Evolutionary conservation across 2,113 vertebrate genomes (phyloP).

Genomic region (Gracilinanus agilis): DNA sequence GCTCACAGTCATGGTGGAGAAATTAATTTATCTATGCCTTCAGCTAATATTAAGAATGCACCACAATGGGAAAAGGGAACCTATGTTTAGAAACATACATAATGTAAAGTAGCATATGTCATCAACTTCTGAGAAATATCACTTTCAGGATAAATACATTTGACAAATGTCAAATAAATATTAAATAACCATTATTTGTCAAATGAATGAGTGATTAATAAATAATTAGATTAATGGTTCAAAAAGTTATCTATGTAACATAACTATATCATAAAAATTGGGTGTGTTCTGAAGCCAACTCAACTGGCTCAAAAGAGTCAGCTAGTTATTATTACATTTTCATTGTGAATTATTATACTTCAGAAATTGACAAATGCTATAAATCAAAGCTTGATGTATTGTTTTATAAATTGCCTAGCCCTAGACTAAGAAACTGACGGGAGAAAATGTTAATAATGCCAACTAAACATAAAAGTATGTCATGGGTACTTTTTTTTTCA

Average conservation of each 20-base stretch:
- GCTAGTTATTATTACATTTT: not conserved
- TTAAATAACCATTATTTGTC: not conserved
- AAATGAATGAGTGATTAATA: not conserved
- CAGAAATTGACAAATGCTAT: not conserved
- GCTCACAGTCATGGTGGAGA: not conserved
- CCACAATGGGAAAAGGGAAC: not conserved
- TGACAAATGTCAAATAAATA: not conserved
- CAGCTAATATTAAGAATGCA: not conserved
- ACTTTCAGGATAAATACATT: not conserved
- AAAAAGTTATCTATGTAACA: not conserved
- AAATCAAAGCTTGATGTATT: not conserved
- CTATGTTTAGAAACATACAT: not conserved
- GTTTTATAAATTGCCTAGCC: not conserved
- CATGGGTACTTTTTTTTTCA: not conserved
- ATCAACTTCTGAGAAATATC: not conserved
- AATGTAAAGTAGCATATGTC: not conserved
- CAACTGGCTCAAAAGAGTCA: not conserved
- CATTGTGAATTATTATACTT: not conserved
- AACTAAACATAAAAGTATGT: not conserved
- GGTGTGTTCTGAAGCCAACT: not conserved
- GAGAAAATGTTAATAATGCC: not conserved
- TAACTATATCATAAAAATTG: not conserved
- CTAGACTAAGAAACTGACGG: not conserved
- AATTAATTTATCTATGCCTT: not conserved
- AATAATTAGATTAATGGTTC: not conserved